These are phyloP conservation scores for Parnassius smintheus DNA, from an alignment of 2,888 invertebrate genomes.

Conservation along the genomic window DNA sequence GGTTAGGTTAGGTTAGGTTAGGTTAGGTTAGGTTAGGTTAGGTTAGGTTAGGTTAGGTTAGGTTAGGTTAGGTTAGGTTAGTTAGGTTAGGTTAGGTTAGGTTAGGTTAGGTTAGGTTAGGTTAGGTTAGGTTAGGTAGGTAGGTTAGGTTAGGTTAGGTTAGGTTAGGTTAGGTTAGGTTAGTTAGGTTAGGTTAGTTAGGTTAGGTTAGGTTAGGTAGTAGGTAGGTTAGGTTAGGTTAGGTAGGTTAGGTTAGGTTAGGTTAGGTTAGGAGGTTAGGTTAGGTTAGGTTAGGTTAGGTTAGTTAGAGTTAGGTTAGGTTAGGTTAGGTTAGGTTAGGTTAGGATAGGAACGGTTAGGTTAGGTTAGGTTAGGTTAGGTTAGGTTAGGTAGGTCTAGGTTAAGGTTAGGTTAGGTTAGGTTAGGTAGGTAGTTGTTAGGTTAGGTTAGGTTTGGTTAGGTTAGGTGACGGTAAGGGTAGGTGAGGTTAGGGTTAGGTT, in stretches of 20 bases:
- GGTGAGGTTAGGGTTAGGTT: no score
- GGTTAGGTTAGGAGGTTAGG: constrained; percentile 23
- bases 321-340: constrained; percentile 31
- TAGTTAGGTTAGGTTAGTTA: constrained; percentile 36
- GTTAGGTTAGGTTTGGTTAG: no score
- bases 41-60: constrained; percentile 37
- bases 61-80: constrained; percentile 37
- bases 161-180: constrained; percentile 38
- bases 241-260: constrained; percentile 32
- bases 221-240: constrained; percentile 32
- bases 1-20: constrained; percentile 36
- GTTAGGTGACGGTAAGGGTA: no score
- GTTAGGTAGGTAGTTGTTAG: no score
- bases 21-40: constrained; percentile 35
- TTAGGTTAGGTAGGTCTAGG: constrained; percentile 18
- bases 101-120: constrained; percentile 36
- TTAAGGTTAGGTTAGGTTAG: constrained; percentile 9
- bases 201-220: constrained; percentile 34
- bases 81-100: constrained; percentile 37
- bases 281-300: constrained; percentile 2
- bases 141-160: constrained; percentile 37
- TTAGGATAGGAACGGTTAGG: constrained; percentile 10
- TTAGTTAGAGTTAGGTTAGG: constrained; percentile 31
- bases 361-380: neutral
- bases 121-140: constrained; percentile 35